Base-by-base conservation (phyloP, 2,113 vertebrate genomes). In the Orientallactaga bullata region DNA sequence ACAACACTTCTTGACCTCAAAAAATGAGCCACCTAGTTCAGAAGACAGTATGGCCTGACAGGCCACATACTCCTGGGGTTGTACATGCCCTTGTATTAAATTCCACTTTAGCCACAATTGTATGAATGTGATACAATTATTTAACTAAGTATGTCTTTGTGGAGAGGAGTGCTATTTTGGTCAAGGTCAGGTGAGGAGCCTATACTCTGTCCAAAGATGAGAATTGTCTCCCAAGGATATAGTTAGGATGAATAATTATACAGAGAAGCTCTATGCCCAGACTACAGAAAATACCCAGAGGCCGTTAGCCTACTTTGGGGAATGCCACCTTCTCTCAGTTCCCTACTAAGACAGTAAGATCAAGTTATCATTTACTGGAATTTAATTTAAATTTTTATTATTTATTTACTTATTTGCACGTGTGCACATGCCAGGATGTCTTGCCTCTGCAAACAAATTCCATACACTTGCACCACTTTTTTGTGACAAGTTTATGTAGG, bases 81-180 rank as follows among this genome's bases (percentile, higher is more conserved):
- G 80, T 84, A 93, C 81, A 72, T 76, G 80, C 30, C 55, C 10
- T 51, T 28, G 0, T 60, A 71, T 92, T 84, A 79, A 93, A 81
- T 88, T 30, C 16, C 13, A 73, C 47, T 42, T 63, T 15, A 76
- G 28, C 11, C 74, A 91, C 61, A 80, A 85, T 9, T 60, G 12
- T 18, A 28, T 2, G 9, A 72, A 78, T 35, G 16, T 37, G 61
- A 77, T 32, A 82, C 89, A 94, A 84, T 72, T 76, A 63, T 15
- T 80, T 74, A 77, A 35, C 55, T 71, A 26, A 5, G 21, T 15
- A 20, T 28, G 26, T 76, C 55, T 66, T 55, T 69, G 7, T 6
- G 23, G 51, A 30, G 47, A 71, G 21, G 55, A 13, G 32, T 72
- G 47, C 47, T 71, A 15, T 85, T 85, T 72, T 72, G 13, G n/a